Percentiles rank a stretch among this genome's conserved stretches.
Evolutionary conservation across 2,888 invertebrate genomes (phyloP).

Genomic region (Laspeyria flexula): DNA sequence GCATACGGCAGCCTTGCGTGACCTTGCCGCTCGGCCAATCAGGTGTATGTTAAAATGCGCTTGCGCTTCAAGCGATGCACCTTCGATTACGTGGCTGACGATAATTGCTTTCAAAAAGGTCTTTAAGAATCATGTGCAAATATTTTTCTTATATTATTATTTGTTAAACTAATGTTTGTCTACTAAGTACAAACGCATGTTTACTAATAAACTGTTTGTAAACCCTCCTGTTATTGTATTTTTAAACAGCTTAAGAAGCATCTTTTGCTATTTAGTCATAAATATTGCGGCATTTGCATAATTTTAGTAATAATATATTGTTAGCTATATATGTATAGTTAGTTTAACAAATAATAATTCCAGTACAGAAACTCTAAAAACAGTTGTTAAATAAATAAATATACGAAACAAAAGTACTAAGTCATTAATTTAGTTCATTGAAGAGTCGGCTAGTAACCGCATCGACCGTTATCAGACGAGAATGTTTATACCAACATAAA

Average conservation of each 20-base stretch:
- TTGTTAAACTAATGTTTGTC: not conserved
- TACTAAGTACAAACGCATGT: not conserved
- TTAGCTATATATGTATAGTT: too few relatives aligned
- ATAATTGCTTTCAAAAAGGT: not conserved
- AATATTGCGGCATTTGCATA: too few relatives aligned
- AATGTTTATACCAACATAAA: slow-evolving; percentile 23
- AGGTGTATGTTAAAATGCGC: slow-evolving; percentile 6
- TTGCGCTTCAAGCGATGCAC: not conserved
- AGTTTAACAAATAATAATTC: too few relatives aligned
- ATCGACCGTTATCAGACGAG: slow-evolving; percentile 15
- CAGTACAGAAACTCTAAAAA: too few relatives aligned
- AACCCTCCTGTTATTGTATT: too few relatives aligned
- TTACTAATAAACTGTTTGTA: too few relatives aligned
- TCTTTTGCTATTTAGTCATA: too few relatives aligned
- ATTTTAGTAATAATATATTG: too few relatives aligned
- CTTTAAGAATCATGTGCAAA: not conserved
- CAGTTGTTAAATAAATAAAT: too few relatives aligned
- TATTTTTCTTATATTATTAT: not conserved
- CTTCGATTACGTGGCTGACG: not conserved
- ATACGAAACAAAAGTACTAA: too few relatives aligned
- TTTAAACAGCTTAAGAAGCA: too few relatives aligned
- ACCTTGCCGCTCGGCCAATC: slow-evolving; percentile 33
- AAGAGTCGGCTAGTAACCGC: not conserved
- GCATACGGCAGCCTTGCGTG: slow-evolving; percentile 38
- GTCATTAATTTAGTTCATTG: not conserved